Evolutionary conservation across 1,140 invertebrate species (phyloP).

Genomic region (Caligus rogercresseyi): DNA sequence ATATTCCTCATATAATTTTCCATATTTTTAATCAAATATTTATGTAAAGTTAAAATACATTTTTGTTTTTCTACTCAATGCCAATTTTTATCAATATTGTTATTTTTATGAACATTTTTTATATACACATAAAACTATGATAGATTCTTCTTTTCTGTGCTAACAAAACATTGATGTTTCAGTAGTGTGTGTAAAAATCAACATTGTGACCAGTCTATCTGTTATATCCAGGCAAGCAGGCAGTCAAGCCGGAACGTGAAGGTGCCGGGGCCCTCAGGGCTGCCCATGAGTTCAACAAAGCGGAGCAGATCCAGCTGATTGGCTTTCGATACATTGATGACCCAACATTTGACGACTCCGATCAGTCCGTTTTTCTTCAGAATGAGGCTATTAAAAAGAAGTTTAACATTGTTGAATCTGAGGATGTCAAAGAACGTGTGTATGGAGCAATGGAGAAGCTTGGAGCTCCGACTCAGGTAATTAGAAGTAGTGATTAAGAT

Average conservation of each 20-base stretch:
- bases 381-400: neutral
- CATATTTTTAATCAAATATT: no score
- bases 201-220: no score
- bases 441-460: neutral
- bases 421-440: neutral
- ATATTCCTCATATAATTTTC: no score
- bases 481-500: no score
- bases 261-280: neutral
- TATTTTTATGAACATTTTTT: no score
- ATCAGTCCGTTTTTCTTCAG: neutral
- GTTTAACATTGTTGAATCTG: neutral
- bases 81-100: no score
- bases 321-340: constrained; percentile 2
- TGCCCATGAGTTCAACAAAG: neutral
- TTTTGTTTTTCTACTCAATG: no score
- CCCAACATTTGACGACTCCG: neutral
- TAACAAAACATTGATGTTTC: no score
- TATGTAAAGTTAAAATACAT: no score
- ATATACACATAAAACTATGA: no score
- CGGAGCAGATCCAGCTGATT: neutral
- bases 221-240: constrained; percentile 2
- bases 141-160: no score
- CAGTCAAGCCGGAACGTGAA: neutral
- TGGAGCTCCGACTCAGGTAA: neutral
- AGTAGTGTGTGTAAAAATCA: no score